These are phyloP conservation scores for Chionoecetes opilio DNA, from an alignment of 1,140 invertebrate genomes.

Conservation along the genomic window DNA sequence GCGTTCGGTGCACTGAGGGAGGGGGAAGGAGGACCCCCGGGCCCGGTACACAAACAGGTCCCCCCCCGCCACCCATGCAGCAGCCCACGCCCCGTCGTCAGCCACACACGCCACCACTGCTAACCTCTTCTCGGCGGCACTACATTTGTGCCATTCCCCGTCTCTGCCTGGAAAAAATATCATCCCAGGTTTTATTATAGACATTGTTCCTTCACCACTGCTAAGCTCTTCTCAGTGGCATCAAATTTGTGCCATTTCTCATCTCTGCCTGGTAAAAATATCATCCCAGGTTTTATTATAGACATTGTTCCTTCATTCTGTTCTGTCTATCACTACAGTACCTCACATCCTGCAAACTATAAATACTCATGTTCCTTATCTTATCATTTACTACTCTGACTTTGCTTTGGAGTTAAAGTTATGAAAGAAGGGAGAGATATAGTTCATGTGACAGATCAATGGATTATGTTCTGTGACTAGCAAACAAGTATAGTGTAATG, in stretches of 20 bases:
- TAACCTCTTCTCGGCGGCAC: background rate
- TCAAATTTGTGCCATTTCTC: background rate
- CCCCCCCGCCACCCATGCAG: constrained; percentile 50
- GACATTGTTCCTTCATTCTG: background rate
- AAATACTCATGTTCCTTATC: background rate
- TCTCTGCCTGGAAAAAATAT: background rate
- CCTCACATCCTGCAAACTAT: background rate
- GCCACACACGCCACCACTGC: constrained; percentile 51
- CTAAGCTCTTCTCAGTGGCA: background rate
- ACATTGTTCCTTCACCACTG: constrained; percentile 30
- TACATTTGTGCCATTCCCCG: background rate
- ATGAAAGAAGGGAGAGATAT: too few relatives aligned
- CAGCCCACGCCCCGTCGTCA: constrained; percentile 62
- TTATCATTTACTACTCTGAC: too few relatives aligned
- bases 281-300: background rate
- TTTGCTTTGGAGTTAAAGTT: too few relatives aligned
- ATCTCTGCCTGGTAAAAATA: background rate
- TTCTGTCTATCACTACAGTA: background rate
- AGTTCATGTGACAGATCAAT: too few relatives aligned
- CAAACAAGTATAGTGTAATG: too few relatives aligned
- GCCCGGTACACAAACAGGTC: constrained; percentile 63
- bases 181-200: background rate
- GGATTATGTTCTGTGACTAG: too few relatives aligned
- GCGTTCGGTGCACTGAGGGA: background rate
- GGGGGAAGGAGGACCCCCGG: constrained; percentile 54